Evolutionary conservation across 1,140 invertebrate genomes (phyloP).

Genomic region (Dysdera silvatica): DNA sequence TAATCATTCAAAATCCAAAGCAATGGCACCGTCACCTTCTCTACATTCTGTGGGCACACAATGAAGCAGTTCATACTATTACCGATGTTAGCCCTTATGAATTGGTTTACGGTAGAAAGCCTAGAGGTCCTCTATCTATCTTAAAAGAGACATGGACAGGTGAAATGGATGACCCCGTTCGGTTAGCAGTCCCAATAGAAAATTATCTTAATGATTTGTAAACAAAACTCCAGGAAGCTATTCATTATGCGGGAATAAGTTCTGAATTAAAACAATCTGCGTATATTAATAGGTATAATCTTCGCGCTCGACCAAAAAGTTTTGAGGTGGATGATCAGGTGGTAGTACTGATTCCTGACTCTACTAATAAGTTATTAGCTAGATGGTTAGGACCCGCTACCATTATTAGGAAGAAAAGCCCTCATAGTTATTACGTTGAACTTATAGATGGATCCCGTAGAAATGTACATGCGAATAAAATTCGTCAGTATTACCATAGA

Average conservation of each 20-base stretch:
- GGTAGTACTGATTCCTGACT: slow-evolving; percentile 12
- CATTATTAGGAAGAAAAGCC: background rate
- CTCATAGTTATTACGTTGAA: background rate
- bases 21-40: background rate
- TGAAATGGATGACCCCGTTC: background rate
- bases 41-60: slow-evolving; percentile 4
- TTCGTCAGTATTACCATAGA: no score
- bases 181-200: background rate
- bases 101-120: background rate
- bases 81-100: background rate
- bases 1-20: background rate
- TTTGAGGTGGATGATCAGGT: background rate
- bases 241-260: background rate
- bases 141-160: slow-evolving; percentile 4
- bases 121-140: background rate
- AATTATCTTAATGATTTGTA: background rate
- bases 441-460: background rate
- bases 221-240: background rate
- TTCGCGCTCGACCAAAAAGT: background rate
- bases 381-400: background rate
- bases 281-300: background rate
- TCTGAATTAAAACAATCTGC: background rate
- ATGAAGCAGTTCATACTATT: background rate
- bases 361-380: slow-evolving; percentile 2
- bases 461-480: slow-evolving; percentile 7